phyloP scores from a whole-genome alignment of 1,140 invertebrate species.

The Drosophila subpulchrella region DNA sequence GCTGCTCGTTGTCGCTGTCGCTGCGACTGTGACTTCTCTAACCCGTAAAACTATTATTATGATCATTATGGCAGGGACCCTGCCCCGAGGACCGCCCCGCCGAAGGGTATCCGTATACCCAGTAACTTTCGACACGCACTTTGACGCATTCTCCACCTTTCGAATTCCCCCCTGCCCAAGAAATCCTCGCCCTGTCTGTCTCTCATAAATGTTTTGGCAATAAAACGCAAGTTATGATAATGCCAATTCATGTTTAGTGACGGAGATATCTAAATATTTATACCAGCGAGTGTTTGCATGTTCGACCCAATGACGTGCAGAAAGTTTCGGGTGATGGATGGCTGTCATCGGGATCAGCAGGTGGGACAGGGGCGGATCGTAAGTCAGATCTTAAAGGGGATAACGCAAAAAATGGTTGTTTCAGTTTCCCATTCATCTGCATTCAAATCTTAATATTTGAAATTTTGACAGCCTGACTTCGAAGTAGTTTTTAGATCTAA shows the following conservation, averaged over 20 bases:
- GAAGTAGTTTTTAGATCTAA: too few species aligned
- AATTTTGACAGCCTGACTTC: too few species aligned
- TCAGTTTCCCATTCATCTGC: neutral
- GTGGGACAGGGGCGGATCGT: slow-evolving; percentile 6
- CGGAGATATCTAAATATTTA: slow-evolving; percentile 54
- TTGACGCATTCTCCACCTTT: slow-evolving; percentile 37
- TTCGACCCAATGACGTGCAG: slow-evolving; percentile 38
- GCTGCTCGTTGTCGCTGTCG: slow-evolving; percentile 67
- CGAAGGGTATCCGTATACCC: slow-evolving; percentile 4
- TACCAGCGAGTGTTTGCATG: slow-evolving; percentile 45
- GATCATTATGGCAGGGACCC: slow-evolving; percentile 61
- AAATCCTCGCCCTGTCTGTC: slow-evolving; percentile 18
- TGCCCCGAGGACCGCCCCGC: neutral
- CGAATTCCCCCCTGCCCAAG: neutral
- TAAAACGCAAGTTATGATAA: slow-evolving; percentile 80
- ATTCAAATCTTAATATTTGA: too few species aligned
- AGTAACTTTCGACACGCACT: slow-evolving; percentile 71
- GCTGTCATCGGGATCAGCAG: slow-evolving; percentile 34
- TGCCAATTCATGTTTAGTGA: slow-evolving; percentile 71
- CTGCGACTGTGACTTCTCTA: slow-evolving; percentile 79
- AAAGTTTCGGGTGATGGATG: slow-evolving; percentile 32
- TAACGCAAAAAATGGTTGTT: neutral
- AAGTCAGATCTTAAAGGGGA: neutral
- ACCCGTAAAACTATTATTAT: slow-evolving; percentile 81
- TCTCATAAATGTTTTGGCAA: slow-evolving; percentile 80